Evolutionary conservation across 1,140 invertebrate species (phyloP).

Genomic region (Lepidurus couesii): DNA sequence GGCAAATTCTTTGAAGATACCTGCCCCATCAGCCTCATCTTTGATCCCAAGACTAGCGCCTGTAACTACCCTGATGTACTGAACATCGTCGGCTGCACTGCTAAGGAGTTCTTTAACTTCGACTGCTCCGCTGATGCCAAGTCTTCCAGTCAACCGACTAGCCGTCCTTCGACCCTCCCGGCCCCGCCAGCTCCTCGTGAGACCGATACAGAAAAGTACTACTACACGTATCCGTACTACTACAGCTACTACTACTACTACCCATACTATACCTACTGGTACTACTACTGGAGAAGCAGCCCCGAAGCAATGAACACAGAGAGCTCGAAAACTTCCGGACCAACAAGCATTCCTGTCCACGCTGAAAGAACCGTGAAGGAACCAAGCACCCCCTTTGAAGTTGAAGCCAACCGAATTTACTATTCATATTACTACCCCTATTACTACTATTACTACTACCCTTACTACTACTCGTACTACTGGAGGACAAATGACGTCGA

Average conservation of each 20-base stretch:
- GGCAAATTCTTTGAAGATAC: neutral
- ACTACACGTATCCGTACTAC: neutral
- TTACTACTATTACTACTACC: constrained; percentile 19
- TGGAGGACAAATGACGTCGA: neutral
- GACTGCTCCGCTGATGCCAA: neutral
- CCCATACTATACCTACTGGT: constrained; percentile 17
- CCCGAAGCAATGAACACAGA: neutral
- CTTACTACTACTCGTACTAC: constrained; percentile 6
- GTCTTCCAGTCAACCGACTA: neutral
- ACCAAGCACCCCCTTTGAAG: neutral
- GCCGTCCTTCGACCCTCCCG: neutral
- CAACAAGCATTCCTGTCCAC: neutral
- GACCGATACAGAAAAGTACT: neutral
- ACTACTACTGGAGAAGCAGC: constrained; percentile 6
- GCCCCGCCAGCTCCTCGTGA: neutral
- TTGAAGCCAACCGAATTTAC: neutral
- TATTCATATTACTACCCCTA: neutral
- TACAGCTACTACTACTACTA: constrained; percentile 19
- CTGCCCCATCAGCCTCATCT: neutral
- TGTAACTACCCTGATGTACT: constrained; percentile 13
- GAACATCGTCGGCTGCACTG: neutral
- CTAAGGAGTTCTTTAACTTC: neutral
- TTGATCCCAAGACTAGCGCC: neutral
- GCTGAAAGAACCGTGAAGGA: neutral
- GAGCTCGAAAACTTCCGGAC: neutral